Evolutionary conservation across 1,140 invertebrate species (phyloP).

Genomic region (Bombus sylvicola): DNA sequence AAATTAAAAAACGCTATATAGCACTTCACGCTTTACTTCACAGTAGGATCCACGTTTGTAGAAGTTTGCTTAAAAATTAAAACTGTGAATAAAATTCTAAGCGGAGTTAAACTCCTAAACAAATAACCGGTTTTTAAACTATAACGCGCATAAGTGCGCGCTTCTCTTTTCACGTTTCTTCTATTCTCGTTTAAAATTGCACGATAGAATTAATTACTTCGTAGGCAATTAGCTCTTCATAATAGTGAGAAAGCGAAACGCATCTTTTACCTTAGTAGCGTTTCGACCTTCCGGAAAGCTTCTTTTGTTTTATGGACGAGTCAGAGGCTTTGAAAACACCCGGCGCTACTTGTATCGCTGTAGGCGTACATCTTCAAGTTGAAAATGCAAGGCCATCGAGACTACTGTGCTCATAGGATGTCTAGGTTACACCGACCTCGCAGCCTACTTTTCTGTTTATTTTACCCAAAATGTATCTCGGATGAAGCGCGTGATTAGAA

Average conservation of each 20-base stretch:
- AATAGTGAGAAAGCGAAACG: conserved; percentile 13
- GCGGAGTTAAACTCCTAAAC: no score
- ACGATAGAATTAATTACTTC: conserved; percentile 34
- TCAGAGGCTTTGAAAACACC: conserved; percentile 24
- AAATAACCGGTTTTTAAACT: neutral
- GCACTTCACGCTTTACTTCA: no score
- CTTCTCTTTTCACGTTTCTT: neutral
- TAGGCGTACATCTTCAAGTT: conserved; percentile 43
- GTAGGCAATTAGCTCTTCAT: conserved; percentile 15
- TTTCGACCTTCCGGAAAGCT: conserved; percentile 17
- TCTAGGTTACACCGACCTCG: neutral
- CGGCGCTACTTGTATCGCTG: conserved; percentile 38
- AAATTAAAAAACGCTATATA: neutral
- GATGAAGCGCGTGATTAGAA: neutral
- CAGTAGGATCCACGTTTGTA: neutral
- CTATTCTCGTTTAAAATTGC: neutral
- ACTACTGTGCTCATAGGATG: neutral
- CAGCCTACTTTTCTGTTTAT: neutral
- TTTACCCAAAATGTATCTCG: neutral
- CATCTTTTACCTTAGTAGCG: conserved; percentile 22
- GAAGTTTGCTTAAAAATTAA: neutral
- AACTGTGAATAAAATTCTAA: neutral
- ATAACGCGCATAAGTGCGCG: no score
- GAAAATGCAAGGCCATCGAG: conserved; percentile 37
- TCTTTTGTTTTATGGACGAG: conserved; percentile 33